These are phyloP conservation scores for Chelonoidis abingdonii DNA, from an alignment of 2,113 vertebrate species.

Conservation along the genomic window DNA sequence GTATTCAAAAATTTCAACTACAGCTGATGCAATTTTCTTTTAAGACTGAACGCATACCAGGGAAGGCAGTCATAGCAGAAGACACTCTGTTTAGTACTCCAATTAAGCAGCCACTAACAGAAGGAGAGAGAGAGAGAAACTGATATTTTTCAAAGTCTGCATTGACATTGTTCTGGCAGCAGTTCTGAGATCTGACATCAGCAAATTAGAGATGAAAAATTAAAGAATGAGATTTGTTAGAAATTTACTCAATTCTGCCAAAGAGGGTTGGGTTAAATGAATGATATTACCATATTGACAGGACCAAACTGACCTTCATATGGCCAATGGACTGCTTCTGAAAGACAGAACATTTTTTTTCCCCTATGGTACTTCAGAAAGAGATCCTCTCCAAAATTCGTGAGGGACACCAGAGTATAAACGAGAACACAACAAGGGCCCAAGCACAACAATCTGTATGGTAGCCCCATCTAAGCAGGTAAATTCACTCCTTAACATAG, in stretches of 20 bases:
- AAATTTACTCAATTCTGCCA: not conserved
- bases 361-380: not conserved
- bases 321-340: not conserved
- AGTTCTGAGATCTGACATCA: not conserved
- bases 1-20: not conserved
- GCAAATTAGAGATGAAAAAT: not conserved
- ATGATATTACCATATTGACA: not conserved
- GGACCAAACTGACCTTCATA: not conserved
- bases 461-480: no score
- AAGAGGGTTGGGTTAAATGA: not conserved
- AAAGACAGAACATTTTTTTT: not conserved
- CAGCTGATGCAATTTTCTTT: not conserved
- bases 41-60: not conserved
- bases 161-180: not conserved
- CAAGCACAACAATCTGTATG: not conserved
- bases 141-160: not conserved
- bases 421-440: not conserved
- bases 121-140: not conserved
- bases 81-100: not conserved
- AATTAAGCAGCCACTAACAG: not conserved
- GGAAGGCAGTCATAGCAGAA: not conserved
- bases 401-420: not conserved
- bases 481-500: no score
- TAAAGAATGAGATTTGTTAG: not conserved
- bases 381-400: not conserved